Percentiles rank a stretch among this genome's conserved stretches.
phyloP scores from a whole-genome alignment of 2,797 vertebrate species.

The Parauchenoglanis punctatus region DNA sequence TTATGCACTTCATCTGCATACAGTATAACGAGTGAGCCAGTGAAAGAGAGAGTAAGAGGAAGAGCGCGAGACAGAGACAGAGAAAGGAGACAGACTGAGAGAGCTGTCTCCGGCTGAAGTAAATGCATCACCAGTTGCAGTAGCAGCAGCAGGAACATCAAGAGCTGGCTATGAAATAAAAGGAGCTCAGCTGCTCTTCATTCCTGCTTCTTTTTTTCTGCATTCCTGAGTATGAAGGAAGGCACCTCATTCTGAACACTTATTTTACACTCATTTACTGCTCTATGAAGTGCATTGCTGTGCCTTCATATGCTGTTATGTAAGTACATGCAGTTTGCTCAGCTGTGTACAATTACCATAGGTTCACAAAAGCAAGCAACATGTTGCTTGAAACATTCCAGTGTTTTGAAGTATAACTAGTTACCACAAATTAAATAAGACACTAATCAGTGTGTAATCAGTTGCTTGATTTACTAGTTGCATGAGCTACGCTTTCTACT shows the following conservation, averaged over 20 bases:
- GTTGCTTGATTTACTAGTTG: not conserved
- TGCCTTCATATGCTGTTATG: not conserved
- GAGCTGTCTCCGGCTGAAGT: not conserved
- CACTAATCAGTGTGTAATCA: not conserved
- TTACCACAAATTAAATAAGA: too few species aligned
- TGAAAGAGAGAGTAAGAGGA: not conserved
- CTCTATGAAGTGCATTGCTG: not conserved
- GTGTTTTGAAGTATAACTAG: too few species aligned
- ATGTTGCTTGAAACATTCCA: not conserved
- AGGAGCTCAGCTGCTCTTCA: not conserved
- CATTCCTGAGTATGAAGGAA: not conserved
- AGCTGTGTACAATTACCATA: not conserved
- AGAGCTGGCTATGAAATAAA: not conserved
- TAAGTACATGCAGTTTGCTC: not conserved
- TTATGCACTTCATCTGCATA: constrained; percentile 12
- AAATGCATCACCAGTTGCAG: constrained; percentile 23
- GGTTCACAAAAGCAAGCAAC: not conserved
- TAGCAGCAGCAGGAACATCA: constrained; percentile 1
- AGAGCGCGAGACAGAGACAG: not conserved
- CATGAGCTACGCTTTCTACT: too few species aligned
- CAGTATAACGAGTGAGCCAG: not conserved
- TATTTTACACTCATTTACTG: not conserved
- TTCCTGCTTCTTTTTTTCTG: not conserved
- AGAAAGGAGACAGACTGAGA: not conserved
- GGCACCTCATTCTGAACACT: not conserved